These are phyloP conservation scores for Intellagama lesueurii DNA, from an alignment of 2,797 vertebrate species.

Conservation along the genomic window DNA sequence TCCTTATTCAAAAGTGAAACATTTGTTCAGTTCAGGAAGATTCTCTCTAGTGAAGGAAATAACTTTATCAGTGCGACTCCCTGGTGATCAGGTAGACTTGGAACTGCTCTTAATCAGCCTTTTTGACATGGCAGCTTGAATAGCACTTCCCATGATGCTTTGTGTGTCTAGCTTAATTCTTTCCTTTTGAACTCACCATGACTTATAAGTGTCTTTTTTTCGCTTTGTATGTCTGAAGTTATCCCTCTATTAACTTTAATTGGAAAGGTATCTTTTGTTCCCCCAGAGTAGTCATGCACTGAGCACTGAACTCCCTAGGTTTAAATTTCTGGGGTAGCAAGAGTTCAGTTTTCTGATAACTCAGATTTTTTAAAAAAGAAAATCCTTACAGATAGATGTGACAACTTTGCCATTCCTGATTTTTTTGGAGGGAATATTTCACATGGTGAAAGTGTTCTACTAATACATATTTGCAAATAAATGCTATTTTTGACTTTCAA, in stretches of 20 bases:
- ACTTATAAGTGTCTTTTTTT: conserved; percentile 82
- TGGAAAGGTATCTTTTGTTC: conserved; percentile 85
- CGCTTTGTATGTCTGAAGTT: conserved; percentile 84
- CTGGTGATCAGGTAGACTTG: conserved; percentile 84
- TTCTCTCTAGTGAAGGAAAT: conserved; percentile 82
- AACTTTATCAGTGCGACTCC: conserved; percentile 85
- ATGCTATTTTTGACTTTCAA: conserved; percentile 31
- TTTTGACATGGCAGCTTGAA: conserved; percentile 83
- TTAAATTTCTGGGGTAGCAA: conserved; percentile 79
- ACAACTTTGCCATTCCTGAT: conserved; percentile 60
- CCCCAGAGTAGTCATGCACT: conserved; percentile 76
- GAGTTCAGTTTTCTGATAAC: conserved; percentile 76
- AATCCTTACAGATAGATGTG: conserved; percentile 40
- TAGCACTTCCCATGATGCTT: conserved; percentile 85
- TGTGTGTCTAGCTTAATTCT: conserved; percentile 81
- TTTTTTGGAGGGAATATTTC: conserved; percentile 48
- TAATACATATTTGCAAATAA: conserved; percentile 29
- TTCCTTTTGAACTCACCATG: conserved; percentile 85
- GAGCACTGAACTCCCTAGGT: conserved; percentile 79
- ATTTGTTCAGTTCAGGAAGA: conserved; percentile 81
- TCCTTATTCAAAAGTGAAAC: conserved; percentile 82
- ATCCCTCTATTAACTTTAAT: conserved; percentile 84
- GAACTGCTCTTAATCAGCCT: conserved; percentile 84
- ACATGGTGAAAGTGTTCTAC: conserved; percentile 12
- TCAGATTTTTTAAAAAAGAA: conserved; percentile 51